These are phyloP conservation scores for Dicyrtoma fusca DNA, from an alignment of 2,888 invertebrate species.

Conservation along the genomic window DNA sequence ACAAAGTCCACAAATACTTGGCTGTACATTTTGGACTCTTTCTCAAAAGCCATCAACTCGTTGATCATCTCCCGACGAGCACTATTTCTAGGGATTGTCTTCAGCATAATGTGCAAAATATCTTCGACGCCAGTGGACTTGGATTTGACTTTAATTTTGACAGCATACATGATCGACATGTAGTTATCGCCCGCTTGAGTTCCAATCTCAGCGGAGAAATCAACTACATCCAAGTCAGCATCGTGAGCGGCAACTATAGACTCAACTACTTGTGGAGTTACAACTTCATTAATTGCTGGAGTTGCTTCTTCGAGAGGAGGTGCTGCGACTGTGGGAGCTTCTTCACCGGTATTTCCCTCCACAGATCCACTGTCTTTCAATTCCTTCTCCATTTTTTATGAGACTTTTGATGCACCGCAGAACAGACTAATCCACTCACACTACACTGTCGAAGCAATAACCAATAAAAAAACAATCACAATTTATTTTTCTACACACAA, in stretches of 20 bases:
- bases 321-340: not conserved
- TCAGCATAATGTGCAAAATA: constrained; percentile 45
- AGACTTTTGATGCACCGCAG: too few relatives aligned
- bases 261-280: constrained; percentile 48
- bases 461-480: too few relatives aligned
- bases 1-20: constrained; percentile 38
- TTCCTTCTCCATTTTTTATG: too few relatives aligned
- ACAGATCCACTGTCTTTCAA: too few relatives aligned
- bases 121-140: constrained; percentile 28
- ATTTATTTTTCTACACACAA: too few relatives aligned
- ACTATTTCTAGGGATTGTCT: constrained; percentile 44
- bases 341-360: too few relatives aligned
- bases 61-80: constrained; percentile 47
- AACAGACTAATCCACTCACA: too few relatives aligned
- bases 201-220: constrained; percentile 42
- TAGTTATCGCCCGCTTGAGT: constrained; percentile 52
- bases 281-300: constrained; percentile 51
- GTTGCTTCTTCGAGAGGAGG: constrained; percentile 46
- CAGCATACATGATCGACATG: constrained; percentile 55
- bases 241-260: constrained; percentile 45
- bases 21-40: constrained; percentile 44
- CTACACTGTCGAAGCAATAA: too few relatives aligned
- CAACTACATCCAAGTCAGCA: constrained; percentile 37
- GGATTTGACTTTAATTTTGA: constrained; percentile 41
- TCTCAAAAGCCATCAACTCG: constrained; percentile 47